Base-by-base conservation (phyloP, 2,113 vertebrate species). In the Pachycephala philippinensis region DNA sequence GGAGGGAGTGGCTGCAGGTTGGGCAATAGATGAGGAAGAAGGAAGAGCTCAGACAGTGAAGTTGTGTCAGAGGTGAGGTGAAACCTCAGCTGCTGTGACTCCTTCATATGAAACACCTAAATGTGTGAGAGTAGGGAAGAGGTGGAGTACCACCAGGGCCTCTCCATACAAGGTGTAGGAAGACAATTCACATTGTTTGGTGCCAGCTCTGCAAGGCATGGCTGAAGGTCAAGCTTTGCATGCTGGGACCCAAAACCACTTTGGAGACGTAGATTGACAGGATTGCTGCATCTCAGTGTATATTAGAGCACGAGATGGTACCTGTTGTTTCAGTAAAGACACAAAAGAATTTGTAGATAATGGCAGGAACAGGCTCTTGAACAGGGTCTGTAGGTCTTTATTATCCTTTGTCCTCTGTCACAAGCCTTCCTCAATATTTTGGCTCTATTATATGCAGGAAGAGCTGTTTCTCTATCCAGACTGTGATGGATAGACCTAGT, bases 1-100 rank as follows among this genome's bases (percentile, higher is more conserved):
- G n/a, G 13, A 81, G 27, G 13, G 16, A 42, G 15, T 2, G 0
- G 28, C 28, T 11, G 0, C 0, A 1, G 3, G 5, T 8, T 1
- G 0, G 12, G 12, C 71, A 75, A 16, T 20, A 54, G 50, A 19
- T 37, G 17, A 75, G 24, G 27, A 74, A 35, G 24, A 30, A 6
- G 7, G 7, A 70, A 61, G 9, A 10, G 7, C 20, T 59, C 31
- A 16, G 22, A 21, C 26, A 31, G 23, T 5, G 15, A 57, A 5
- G 1, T 19, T 14, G 4, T 20, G 6, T 69, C 44, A 69, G 31
- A 64, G 0, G 1, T 39, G 42, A 82, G 21, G 15, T 59, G n/a
- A 65, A 6, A 65, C 8, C 9, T 78, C 33, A 44, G 19, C 27
- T 66, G 14, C 52, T 60, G 33, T 52, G 52, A 66, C 6, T 59